Conservation (phyloP, 2,888 invertebrate species). For the Drosophila buzzatii region DNA sequence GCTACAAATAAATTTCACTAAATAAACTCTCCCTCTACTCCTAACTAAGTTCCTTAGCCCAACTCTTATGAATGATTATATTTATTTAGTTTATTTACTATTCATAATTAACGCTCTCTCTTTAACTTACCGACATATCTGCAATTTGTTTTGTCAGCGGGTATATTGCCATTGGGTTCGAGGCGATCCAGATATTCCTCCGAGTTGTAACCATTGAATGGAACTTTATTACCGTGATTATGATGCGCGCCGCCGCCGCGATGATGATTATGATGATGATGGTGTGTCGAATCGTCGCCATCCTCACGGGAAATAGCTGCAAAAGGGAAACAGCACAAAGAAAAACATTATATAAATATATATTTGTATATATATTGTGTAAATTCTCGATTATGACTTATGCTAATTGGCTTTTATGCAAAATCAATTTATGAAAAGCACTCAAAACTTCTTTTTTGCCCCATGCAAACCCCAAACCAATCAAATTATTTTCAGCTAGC, state of each 20-base stretch:
- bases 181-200: constrained; percentile 97
- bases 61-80: too few species aligned
- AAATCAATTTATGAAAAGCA: constrained; percentile 45
- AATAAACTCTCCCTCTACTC: too few species aligned
- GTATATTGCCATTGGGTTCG: constrained; percentile 97
- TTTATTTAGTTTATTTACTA: too few species aligned
- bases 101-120: neutral
- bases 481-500: constrained; percentile 34
- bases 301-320: constrained; percentile 97
- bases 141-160: constrained; percentile 92
- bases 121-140: constrained; percentile 87
- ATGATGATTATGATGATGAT: constrained; percentile 87
- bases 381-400: constrained; percentile 31
- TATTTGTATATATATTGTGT: constrained; percentile 18
- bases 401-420: constrained; percentile 48
- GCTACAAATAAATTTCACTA: too few species aligned
- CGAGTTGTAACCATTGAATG: constrained; percentile 95
- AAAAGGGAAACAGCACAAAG: constrained; percentile 66
- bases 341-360: constrained; percentile 4
- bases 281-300: constrained; percentile 88
- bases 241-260: constrained; percentile 86
- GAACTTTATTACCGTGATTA: constrained; percentile 89
- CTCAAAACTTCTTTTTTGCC: constrained; percentile 22
- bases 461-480: constrained; percentile 1
- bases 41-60: too few species aligned